Percentiles rank a stretch among this genome's conserved stretches.
Conservation (phyloP, 2,113 vertebrate species). For the Pao palembangensis region DNA sequence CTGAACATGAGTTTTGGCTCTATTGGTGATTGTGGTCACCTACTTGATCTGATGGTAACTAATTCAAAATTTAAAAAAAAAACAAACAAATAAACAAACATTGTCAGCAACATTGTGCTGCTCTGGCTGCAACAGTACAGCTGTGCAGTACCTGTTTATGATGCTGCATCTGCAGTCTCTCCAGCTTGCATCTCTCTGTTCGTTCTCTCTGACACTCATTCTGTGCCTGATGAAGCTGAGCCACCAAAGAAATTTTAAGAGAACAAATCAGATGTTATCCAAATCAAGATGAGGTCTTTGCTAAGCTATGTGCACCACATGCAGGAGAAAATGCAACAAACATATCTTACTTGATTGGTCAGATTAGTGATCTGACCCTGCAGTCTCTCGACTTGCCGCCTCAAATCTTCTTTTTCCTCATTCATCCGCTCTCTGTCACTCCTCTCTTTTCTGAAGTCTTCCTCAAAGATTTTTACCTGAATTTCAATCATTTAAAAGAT, state of each 20-base stretch:
- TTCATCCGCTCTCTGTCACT: slow-evolving; percentile 97
- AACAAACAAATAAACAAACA: no score
- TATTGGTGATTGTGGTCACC: background rate
- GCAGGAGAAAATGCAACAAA: background rate
- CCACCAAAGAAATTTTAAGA: background rate
- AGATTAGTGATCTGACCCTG: slow-evolving; percentile 89
- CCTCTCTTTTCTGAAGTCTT: slow-evolving; percentile 94
- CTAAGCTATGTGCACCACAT: no score
- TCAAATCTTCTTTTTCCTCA: slow-evolving; percentile 95
- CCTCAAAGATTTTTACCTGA: slow-evolving; percentile 97
- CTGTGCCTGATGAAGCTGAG: slow-evolving; percentile 86
- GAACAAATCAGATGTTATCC: no score
- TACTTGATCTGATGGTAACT: slow-evolving; percentile 3
- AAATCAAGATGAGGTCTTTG: no score
- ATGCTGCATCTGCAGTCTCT: slow-evolving; percentile 88
- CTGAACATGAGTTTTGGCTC: background rate
- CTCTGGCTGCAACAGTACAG: background rate
- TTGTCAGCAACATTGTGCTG: no score
- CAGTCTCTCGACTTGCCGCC: slow-evolving; percentile 88
- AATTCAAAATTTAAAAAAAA: slow-evolving; percentile 5
- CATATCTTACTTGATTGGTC: slow-evolving; percentile 79
- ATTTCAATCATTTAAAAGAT: background rate
- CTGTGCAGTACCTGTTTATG: slow-evolving; percentile 86
- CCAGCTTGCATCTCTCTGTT: slow-evolving; percentile 86
- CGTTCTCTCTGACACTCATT: slow-evolving; percentile 88